Conservation (phyloP, 1,140 invertebrate species). For the Apis mellifera region Amel_HAv3.1 CM009940.2:2549001-2549500, state of each 20-base stretch:
- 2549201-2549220: conserved; percentile 11
- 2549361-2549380: conserved; percentile 53
- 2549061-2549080: background rate
- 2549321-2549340: conserved; percentile 55
- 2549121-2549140: background rate
- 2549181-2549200: background rate
- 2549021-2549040: conserved; percentile 8
- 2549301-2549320: conserved; percentile 59
- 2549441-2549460: conserved; percentile 5
- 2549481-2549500: background rate
- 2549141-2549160: conserved; percentile 44
- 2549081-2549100: conserved; percentile 1
- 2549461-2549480: conserved; percentile 12
- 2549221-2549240: background rate
- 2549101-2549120: conserved; percentile 27
- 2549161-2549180: conserved; percentile 43
- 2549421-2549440: background rate
- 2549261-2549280: conserved; percentile 31
- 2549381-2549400: conserved; percentile 23
- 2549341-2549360: conserved; percentile 54
- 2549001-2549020: conserved; percentile 17
- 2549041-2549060: background rate
- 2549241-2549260: conserved; percentile 4
- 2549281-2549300: conserved; percentile 42
- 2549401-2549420: background rate